Evolutionary conservation across 2,888 invertebrate species (phyloP), one percentile per base, ranked within the genome.

Genomic region (Caenorhabditis doughertyi): DNA sequence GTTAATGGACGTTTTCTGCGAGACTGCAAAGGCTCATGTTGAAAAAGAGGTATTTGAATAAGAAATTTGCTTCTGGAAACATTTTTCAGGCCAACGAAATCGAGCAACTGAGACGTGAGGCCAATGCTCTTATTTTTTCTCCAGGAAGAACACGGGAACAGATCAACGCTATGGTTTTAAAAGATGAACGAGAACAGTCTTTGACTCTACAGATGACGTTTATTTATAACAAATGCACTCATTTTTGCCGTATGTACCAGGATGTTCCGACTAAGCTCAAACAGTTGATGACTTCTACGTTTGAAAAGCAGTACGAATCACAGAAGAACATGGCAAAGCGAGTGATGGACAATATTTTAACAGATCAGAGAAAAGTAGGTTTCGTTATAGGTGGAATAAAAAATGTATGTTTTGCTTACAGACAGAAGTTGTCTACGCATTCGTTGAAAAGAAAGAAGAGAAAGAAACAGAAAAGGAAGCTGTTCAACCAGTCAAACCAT

Each of bases 401-500:
- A 11, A 29, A 55, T 9, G 39, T 39, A 39, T 16, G 9, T 39
- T 16, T 9, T 39, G 4, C 7, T 68, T 68, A 4, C 64, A 79
- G 77, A 44, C 55, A 0, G 77, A 79, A 35, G 77, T 79, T 1
- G 77, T 79, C n/a, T 79, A 79, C n/a, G 77, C 68, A 5, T 62
- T 79, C 11, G 77, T 16, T 0, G 55, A 42, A 3, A 42, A 23
- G 16, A 60, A 60, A 27, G 60, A 70, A 4, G 51, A 23, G 11
- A 39, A 47, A 1, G n/a, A 47, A 42, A 8, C 21, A 3, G 39
- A 29, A 2, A 21, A 70, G 13, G 77, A 79, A 25, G 23, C 18
- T 18, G 64, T 76, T 21, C 56, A 70, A n/a, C 62, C 70, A 9
- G 62, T 70, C 2, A 64, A 70, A 39, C 44, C 68, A 7, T 53